Evolutionary conservation across 2,797 vertebrate species (phyloP), one percentile per base, ranked within the genome.

Genomic region (Sebastes goodei): DNA sequence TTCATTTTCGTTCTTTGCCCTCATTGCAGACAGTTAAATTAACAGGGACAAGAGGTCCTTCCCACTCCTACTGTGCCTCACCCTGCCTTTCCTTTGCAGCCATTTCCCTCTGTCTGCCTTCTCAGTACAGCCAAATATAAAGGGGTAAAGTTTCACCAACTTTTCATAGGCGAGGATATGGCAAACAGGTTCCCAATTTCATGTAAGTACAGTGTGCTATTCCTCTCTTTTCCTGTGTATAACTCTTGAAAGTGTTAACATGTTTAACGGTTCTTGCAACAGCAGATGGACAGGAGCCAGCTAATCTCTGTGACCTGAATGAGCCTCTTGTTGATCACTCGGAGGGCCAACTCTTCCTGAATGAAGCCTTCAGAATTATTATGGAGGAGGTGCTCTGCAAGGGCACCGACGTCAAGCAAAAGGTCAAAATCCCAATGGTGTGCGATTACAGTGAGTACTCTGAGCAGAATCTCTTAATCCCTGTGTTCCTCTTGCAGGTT

Each of bases 311-410:
- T n/a, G 89, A 90, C 52, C 73, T 78, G 78, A 91, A 33, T 2
- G 80, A 90, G 25, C 80, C 90, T 23, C 76, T 93, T 2, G 81
- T 92, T 64, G 91, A 96, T 74, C 89, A 89, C 0, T 2, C 67
- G 5, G 94, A 94, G 21, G 95, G 95, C 1, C 96, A 96, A 66
- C 76, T 87, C 67, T 96, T 97, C 87, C 90, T 98, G 30, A 93
- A 29, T 21, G 94, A 96, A 21, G 95, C 96, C 46, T 96, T 97
- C 76, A 90, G 92, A 65, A 87, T 98, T 46, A 94, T 97, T 42
- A 29, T 96, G 86, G 94, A 96, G 12, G 97, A 97, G 79, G 95
- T 96, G 6, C 88, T 98, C 83, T 82, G 90, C 80, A 97, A 96
- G 78, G 97, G 96, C 53, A 97, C 95, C 2, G 94, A 96, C 25